Evolutionary conservation across 2,797 vertebrate species (phyloP).

Genomic region (Microctenopoma stevenorrisi): DNA sequence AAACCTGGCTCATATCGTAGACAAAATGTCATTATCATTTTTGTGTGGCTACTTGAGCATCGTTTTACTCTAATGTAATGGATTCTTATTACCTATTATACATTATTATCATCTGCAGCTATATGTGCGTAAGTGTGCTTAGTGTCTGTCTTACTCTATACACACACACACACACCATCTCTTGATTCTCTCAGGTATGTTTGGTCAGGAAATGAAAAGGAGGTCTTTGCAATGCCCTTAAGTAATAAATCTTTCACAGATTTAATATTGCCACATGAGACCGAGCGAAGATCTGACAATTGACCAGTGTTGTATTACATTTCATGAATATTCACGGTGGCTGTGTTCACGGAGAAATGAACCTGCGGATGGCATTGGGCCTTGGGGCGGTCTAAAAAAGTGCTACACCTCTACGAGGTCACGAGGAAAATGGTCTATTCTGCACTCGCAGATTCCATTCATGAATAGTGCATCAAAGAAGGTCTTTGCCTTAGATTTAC

Average conservation of each 20-base stretch:
- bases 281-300: conserved; percentile 78
- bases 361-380: conserved; percentile 21
- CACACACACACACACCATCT: conserved; percentile 19
- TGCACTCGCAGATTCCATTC: conserved; percentile 34
- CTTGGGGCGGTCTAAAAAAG: conserved; percentile 31
- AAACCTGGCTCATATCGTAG: conserved; percentile 10
- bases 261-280: conserved; percentile 81
- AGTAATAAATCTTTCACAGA: conserved; percentile 82
- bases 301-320: conserved; percentile 76
- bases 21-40: conserved; percentile 9
- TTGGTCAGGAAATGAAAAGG: conserved; percentile 79
- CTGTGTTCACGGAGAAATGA: conserved; percentile 62
- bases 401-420: conserved; percentile 35
- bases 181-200: conserved; percentile 60
- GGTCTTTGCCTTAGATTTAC: conserved; percentile 50
- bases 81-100: conserved; percentile 13
- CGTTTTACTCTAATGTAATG: conserved; percentile 24
- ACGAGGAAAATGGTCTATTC: conserved; percentile 16
- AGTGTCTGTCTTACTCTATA: conserved; percentile 14
- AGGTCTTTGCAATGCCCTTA: conserved; percentile 60
- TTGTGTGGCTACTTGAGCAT: not conserved
- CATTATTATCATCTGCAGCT: conserved; percentile 41
- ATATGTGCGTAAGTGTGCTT: conserved; percentile 50
- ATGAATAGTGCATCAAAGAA: conserved; percentile 51
- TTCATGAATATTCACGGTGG: conserved; percentile 80